Base-by-base conservation (phyloP, 2,888 invertebrate genomes). In the Synanthedon formicaeformis region DNA sequence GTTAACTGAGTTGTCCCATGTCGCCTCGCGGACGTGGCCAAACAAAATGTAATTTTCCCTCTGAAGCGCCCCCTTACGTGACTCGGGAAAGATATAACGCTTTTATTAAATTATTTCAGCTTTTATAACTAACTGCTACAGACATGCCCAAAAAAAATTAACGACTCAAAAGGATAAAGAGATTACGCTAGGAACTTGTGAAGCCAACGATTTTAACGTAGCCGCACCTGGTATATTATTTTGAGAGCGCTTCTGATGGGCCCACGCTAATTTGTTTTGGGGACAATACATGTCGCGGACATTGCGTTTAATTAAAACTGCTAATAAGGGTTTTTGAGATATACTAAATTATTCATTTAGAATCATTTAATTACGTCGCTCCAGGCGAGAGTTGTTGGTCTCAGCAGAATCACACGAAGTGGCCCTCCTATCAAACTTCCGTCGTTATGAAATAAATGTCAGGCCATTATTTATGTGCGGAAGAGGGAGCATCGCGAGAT, bases 21-120 rank as follows among this genome's bases (percentile, higher is more conserved):
- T 78, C 79, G 73, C 69, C 68, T 63, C 64, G 67, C 67, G 77
- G 70, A 80, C 82, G 82, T 81, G 81, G 80, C 78, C 77, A 81
- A 84, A 82, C 85, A 84, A 82, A 86, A 86, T 85, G 81, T 86
- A 85, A 86, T 85, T 85, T 84, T 78, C 76, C 69, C 56, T 73
- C 81, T 78, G 73, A 78, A 81, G 81, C 80, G 74, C 69, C 73
- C 81, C 78, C 80, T 83, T 84, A 85, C 86, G 86, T 86, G 86
- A 86, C 85, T 83, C 81, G 73, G 73, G 75, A 71, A 81, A 82
- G 81, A 84, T 85, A 83, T 81, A 82, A 83, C 78, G 81, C 71
- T 79, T 81, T 82, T 85, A 84, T 84, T 79, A 81, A 83, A 85
- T 84, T 82, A 86, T 82, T 76, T 79, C 72, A 76, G 80, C 82